Evolutionary conservation across 2,888 invertebrate genomes (phyloP).

Genomic region (Drosophila aldrichi): DNA sequence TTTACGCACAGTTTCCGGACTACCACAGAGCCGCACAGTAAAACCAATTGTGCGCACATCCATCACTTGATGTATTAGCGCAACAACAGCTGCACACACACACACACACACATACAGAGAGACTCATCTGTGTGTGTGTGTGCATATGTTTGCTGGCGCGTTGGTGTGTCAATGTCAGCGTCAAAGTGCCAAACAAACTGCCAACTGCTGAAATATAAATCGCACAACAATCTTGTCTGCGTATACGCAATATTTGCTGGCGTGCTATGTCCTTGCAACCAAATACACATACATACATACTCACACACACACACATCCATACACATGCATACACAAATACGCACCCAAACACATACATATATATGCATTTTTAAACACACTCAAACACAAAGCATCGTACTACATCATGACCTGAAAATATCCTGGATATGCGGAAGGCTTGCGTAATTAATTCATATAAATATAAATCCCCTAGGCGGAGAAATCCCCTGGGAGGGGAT

Average conservation of each 20-base stretch:
- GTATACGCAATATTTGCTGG: slow-evolving; percentile 55
- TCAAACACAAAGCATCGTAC: not conserved
- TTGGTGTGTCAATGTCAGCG: slow-evolving; percentile 54
- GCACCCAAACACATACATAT: not conserved
- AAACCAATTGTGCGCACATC: slow-evolving; percentile 51
- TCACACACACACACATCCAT: not conserved
- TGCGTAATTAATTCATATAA: not conserved
- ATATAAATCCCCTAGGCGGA: too few relatives aligned
- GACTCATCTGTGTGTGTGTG: not conserved
- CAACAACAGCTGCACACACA: slow-evolving; percentile 17
- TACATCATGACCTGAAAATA: not conserved
- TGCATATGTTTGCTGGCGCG: slow-evolving; percentile 17
- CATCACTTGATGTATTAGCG: slow-evolving; percentile 49
- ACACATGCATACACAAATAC: not conserved
- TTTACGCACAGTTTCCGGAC: slow-evolving; percentile 60
- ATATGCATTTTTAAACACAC: slow-evolving; percentile 1
- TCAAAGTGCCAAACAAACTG: slow-evolving; percentile 56
- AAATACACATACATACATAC: not conserved
- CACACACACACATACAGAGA: not conserved
- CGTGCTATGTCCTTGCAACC: slow-evolving; percentile 27
- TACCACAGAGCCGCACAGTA: slow-evolving; percentile 4
- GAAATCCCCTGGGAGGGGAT: too few relatives aligned
- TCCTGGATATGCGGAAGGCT: not conserved
- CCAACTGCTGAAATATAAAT: slow-evolving; percentile 52
- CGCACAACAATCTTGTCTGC: slow-evolving; percentile 53